Evolutionary conservation across 2,888 invertebrate genomes (phyloP).

Genomic region (Clunio marinus): DNA sequence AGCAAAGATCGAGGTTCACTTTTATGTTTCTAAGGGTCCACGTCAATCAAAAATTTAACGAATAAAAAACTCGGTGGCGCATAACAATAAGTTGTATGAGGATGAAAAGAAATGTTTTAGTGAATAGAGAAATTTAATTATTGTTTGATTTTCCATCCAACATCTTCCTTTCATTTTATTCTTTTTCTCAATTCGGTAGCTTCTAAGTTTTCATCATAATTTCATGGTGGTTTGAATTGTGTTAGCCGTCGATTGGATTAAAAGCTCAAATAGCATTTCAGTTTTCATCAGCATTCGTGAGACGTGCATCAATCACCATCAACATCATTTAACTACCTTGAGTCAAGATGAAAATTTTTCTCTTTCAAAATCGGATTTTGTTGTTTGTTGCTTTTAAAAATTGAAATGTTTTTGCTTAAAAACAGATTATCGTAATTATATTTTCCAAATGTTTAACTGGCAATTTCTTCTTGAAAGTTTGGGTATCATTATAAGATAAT

Average conservation of each 20-base stretch:
- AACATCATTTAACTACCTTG: too few species aligned
- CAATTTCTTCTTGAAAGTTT: constrained; percentile 20
- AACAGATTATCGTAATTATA: constrained; percentile 33
- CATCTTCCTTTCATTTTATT: too few species aligned
- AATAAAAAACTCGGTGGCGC: constrained; percentile 37
- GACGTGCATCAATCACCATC: too few species aligned
- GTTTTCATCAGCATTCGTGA: too few species aligned
- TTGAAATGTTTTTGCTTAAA: constrained; percentile 13
- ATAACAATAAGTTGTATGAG: constrained; percentile 31
- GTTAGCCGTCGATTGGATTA: background rate
- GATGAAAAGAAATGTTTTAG: background rate
- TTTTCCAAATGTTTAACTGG: constrained; percentile 36
- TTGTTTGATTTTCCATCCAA: background rate
- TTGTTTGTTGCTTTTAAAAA: constrained; percentile 19
- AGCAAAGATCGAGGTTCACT: background rate
- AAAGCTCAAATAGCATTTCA: too few species aligned
- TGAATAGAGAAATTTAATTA: constrained; percentile 24
- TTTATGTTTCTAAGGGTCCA: constrained; percentile 24
- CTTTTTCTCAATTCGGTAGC: constrained; percentile 34
- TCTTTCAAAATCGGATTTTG: background rate
- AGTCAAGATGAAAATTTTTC: constrained; percentile 13
- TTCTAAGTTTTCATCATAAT: constrained; percentile 36
- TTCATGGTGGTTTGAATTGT: constrained; percentile 36
- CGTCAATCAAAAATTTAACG: constrained; percentile 36
- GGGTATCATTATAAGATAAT: constrained; percentile 37